These are phyloP conservation scores for Haemorhous mexicanus DNA, from an alignment of 2,113 vertebrate genomes.

Conservation along the genomic window DNA sequence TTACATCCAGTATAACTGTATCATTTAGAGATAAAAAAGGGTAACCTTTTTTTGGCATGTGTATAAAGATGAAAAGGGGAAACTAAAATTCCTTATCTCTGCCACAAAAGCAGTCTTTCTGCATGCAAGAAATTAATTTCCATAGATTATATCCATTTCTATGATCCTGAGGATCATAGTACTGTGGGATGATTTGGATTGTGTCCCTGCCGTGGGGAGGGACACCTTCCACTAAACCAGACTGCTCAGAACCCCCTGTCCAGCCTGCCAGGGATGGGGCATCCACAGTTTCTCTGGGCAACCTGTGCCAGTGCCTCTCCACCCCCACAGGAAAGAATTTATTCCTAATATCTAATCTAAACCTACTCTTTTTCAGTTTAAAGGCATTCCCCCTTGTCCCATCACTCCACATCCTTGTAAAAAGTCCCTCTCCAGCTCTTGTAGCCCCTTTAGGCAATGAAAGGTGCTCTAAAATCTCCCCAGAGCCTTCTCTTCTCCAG, in stretches of 20 bases:
- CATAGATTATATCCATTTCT: neutral
- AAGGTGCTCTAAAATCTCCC: neutral
- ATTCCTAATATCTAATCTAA: neutral
- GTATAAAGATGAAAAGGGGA: neutral
- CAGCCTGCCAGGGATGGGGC: neutral
- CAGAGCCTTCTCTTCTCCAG: neutral
- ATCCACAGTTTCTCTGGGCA: neutral
- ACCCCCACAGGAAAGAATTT: neutral
- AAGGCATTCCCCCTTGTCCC: neutral
- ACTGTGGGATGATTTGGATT: neutral
- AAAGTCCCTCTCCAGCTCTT: neutral
- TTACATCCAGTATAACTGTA: neutral
- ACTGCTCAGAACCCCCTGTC: neutral
- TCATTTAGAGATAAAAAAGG: neutral
- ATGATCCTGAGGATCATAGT: neutral
- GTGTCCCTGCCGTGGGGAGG: neutral
- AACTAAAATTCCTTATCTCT: neutral
- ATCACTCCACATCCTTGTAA: neutral
- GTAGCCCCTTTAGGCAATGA: neutral
- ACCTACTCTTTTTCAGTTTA: neutral
- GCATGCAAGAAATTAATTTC: neutral
- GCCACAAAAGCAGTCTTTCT: neutral
- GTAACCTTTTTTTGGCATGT: neutral
- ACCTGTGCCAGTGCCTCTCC: neutral
- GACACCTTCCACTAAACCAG: neutral